These are phyloP conservation scores for Triplophysa dalaica DNA, from an alignment of 2,113 vertebrate genomes.

Conservation along the genomic window DNA sequence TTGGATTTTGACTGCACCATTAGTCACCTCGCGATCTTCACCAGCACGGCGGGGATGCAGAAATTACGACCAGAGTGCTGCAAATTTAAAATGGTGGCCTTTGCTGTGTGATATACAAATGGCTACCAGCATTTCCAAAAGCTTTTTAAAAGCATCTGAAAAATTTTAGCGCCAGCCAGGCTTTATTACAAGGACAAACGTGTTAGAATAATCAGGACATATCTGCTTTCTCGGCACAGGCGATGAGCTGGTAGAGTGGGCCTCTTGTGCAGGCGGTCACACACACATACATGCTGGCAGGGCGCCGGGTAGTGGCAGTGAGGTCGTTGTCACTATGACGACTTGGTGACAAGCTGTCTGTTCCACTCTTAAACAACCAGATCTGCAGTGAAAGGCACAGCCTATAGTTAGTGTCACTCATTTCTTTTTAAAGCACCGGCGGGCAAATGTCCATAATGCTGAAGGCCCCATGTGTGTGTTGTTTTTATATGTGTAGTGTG, in stretches of 20 bases:
- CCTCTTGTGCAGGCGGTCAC: constrained; percentile 2
- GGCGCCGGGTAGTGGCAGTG: constrained; percentile 21
- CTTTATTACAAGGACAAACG: constrained; percentile 57
- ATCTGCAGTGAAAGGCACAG: constrained; percentile 38
- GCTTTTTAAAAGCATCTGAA: constrained; percentile 27
- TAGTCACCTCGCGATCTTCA: constrained; percentile 22
- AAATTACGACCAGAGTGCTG: constrained; percentile 34
- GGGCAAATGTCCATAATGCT: constrained; percentile 32
- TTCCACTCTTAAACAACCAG: constrained; percentile 45
- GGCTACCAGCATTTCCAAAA: constrained; percentile 6
- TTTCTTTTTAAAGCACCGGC: constrained; percentile 27
- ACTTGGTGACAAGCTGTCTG: constrained; percentile 45
- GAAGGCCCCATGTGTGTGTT: constrained; percentile 8
- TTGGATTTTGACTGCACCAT: constrained; percentile 28
- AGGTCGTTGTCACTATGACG: constrained; percentile 44
- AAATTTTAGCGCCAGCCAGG: background rate
- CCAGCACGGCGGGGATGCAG: constrained; percentile 18
- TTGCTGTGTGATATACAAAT: constrained; percentile 54
- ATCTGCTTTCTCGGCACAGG: constrained; percentile 48
- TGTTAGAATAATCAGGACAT: constrained; percentile 63
- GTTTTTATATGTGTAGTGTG: background rate
- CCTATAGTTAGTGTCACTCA: constrained; percentile 44
- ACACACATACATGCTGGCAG: constrained; percentile 19
- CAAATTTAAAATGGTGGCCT: constrained; percentile 49
- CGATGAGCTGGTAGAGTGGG: background rate